phyloP scores from a whole-genome alignment of 2,888 invertebrate genomes.

The Amphimallon solstitiale region DNA sequence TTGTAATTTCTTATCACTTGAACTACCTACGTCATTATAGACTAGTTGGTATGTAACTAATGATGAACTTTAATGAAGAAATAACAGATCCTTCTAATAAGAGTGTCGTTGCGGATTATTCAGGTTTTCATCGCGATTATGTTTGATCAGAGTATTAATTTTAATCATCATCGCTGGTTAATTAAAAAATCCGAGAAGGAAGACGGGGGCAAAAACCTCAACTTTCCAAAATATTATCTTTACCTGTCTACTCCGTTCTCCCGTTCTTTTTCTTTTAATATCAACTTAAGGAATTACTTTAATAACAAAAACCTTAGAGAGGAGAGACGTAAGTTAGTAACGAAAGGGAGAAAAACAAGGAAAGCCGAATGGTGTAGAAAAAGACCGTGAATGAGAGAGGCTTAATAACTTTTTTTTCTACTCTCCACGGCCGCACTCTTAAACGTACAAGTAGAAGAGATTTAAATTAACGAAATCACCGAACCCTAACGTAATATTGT shows the following conservation, averaged over 20 bases:
- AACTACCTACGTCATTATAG: no score
- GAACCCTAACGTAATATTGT: slow-evolving; percentile 56
- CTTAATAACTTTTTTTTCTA: slow-evolving; percentile 31
- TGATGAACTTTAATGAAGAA: not conserved
- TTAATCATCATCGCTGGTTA: slow-evolving; percentile 27
- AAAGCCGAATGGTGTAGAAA: slow-evolving; percentile 59
- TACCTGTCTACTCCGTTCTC: slow-evolving; percentile 7
- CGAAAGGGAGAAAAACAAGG: slow-evolving; percentile 28
- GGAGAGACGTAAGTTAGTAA: slow-evolving; percentile 54
- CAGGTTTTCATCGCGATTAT: slow-evolving; percentile 9
- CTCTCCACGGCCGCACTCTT: slow-evolving; percentile 32
- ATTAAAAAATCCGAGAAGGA: slow-evolving; percentile 21
- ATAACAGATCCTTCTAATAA: slow-evolving; percentile 11
- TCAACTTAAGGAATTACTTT: slow-evolving; percentile 33
- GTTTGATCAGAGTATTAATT: slow-evolving; percentile 28
- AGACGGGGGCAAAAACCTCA: slow-evolving; percentile 14
- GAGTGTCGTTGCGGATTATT: slow-evolving; percentile 12
- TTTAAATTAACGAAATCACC: slow-evolving; percentile 56
- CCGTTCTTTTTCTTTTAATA: slow-evolving; percentile 26
- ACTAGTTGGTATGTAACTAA: no score
- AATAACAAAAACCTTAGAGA: slow-evolving; percentile 33
- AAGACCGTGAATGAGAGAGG: slow-evolving; percentile 40
- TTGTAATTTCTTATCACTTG: no score
- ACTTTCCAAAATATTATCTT: slow-evolving; percentile 25
- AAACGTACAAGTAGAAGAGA: slow-evolving; percentile 48